Evolutionary conservation across 2,113 vertebrate genomes (phyloP).

Genomic region (Phalacrocorax brasilianus): DNA sequence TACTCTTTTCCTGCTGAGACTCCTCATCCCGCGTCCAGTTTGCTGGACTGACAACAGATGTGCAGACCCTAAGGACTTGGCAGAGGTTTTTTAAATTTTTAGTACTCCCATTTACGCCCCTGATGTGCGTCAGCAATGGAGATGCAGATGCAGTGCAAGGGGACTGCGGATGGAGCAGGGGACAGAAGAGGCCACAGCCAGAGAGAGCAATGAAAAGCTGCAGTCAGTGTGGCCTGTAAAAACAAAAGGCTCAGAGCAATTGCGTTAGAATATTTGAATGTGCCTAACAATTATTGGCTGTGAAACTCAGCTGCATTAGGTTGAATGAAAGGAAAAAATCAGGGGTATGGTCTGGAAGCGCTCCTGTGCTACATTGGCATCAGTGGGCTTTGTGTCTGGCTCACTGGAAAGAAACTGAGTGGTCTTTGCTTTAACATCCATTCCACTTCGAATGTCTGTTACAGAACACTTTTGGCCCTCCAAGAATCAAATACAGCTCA

Average conservation of each 20-base stretch:
- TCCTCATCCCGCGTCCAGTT: background rate
- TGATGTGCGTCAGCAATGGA: background rate
- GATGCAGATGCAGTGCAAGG: background rate
- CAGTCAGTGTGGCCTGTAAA: background rate
- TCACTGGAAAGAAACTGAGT: background rate
- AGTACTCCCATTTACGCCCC: background rate
- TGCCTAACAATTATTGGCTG: background rate
- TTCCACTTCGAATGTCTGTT: background rate
- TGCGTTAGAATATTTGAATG: background rate
- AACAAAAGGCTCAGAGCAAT: background rate
- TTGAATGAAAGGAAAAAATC: background rate
- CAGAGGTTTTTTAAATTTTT: background rate
- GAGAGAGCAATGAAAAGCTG: background rate
- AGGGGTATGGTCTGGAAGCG: background rate
- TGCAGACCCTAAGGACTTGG: background rate
- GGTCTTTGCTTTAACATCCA: background rate
- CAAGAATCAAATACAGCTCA: background rate
- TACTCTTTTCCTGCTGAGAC: background rate
- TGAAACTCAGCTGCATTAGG: background rate
- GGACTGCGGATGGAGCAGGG: background rate
- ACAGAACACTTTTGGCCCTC: background rate
- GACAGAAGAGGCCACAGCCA: background rate
- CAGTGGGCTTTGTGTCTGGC: background rate
- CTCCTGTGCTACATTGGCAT: background rate
- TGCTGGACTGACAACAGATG: background rate